These are phyloP conservation scores for Rhinophrynus dorsalis DNA, from an alignment of 2,797 vertebrate species.

Conservation along the genomic window DNA sequence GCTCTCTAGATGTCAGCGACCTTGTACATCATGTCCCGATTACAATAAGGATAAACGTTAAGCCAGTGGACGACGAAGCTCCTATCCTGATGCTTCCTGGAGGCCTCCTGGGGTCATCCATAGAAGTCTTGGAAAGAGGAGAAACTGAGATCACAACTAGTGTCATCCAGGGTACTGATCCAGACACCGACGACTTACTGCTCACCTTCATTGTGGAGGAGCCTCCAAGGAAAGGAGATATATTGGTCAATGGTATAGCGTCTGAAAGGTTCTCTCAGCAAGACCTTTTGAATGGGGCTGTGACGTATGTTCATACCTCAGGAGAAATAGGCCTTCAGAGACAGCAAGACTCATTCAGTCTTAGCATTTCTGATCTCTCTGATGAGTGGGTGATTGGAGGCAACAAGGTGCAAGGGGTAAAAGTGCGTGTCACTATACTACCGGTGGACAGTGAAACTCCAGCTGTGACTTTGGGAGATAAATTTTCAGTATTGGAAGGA, in stretches of 20 bases:
- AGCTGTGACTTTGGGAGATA: slow-evolving; percentile 67
- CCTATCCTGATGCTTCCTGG: slow-evolving; percentile 73
- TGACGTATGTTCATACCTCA: slow-evolving; percentile 78
- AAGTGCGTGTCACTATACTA: slow-evolving; percentile 78
- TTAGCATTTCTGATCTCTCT: slow-evolving; percentile 79
- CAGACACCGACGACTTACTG: slow-evolving; percentile 76
- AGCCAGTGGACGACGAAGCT: slow-evolving; percentile 73
- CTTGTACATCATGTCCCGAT: slow-evolving; percentile 79
- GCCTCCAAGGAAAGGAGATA: slow-evolving; percentile 74
- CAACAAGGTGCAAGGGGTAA: slow-evolving; percentile 77
- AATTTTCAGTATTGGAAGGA: slow-evolving; percentile 77
- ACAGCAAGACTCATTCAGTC: slow-evolving; percentile 78
- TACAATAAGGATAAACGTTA: slow-evolving; percentile 68
- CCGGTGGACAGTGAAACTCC: slow-evolving; percentile 81
- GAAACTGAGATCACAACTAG: slow-evolving; percentile 78
- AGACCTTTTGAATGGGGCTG: slow-evolving; percentile 78
- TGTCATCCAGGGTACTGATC: slow-evolving; percentile 77
- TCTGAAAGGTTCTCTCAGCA: slow-evolving; percentile 81
- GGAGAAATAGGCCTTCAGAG: slow-evolving; percentile 81
- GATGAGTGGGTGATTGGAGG: slow-evolving; percentile 77
- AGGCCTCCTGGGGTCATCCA: slow-evolving; percentile 69
- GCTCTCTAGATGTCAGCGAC: slow-evolving; percentile 79
- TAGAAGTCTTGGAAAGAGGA: slow-evolving; percentile 81
- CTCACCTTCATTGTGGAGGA: slow-evolving; percentile 84
- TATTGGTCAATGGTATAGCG: slow-evolving; percentile 72